phyloP scores from a whole-genome alignment of 2,113 vertebrate genomes.

The Heptranchias perlo region DNA sequence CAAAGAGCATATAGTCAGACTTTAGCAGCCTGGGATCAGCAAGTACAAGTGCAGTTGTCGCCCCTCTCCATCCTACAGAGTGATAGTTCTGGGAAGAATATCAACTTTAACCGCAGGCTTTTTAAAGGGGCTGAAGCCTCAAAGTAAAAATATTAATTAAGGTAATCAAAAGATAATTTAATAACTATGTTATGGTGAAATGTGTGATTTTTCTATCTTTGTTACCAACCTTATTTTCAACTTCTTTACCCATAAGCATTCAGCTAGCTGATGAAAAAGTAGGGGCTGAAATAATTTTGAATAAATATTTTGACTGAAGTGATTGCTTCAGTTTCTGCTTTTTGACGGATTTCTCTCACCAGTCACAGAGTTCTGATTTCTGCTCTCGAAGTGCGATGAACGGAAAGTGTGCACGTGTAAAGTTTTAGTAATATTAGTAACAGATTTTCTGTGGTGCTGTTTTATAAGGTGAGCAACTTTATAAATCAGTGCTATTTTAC shows the following conservation, averaged over 20 bases:
- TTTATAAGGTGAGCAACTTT: neutral
- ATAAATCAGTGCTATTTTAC: too few species aligned
- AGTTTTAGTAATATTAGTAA: neutral
- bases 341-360: neutral
- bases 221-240: neutral
- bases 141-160: too few species aligned
- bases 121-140: neutral
- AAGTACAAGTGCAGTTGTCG: neutral
- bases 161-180: too few species aligned
- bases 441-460: neutral
- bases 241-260: neutral
- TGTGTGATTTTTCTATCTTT: neutral
- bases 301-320: neutral
- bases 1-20: neutral
- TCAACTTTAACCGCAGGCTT: too few species aligned
- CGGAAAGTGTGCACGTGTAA: neutral
- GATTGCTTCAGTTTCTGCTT: neutral
- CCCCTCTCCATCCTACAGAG: neutral
- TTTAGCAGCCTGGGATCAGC: neutral
- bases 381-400: neutral
- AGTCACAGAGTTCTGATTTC: neutral
- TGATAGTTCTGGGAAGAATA: neutral
- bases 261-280: neutral
- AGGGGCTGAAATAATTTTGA: neutral
- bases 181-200: neutral